Base-by-base conservation (phyloP, 2,888 invertebrate genomes). In the Megastigmus dorsalis region DNA sequence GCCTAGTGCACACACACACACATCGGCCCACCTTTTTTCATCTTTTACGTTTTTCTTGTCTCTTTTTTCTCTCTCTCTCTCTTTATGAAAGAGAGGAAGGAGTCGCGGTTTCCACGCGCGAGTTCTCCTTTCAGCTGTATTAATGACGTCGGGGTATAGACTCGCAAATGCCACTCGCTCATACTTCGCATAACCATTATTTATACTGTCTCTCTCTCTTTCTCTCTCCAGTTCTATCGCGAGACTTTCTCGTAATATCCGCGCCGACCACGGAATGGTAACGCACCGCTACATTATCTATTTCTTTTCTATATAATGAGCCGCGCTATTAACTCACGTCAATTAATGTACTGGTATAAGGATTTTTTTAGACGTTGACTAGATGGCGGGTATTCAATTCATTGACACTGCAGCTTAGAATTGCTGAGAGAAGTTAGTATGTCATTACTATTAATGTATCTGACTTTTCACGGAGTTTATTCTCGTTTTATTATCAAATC, bases 141-240 rank as follows among this genome's bases (percentile, higher is more conserved):
- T 75, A 75, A 75, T 70, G 74, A 65, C 62, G 62, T 69, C 54
- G 65, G 55, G 62, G 45, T 57, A 68, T 68, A 59, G 74, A 69
- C 63, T 63, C 48, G 59, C 65, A 48, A 63, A 78, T 65, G 55
- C 52, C 38, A 60, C 59, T 77, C 77, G 76, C 77, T 73, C 65
- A 75, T 78, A 78, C 71, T 79, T 74, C 70, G 77, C 76, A 72
- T 71, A 60, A 76, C 73, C 79, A 79, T 81, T 81, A 80, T 80
- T 79, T 79, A 79, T 79, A 55, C 60, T 48, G 60, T 62, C 66
- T 54, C 20, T 26, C 15, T 54, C 30, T 33, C 52, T 48, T 45
- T 28, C 26, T 38, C n/a, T 20, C 3, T 41, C 41, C 33, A 6
- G 36, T 30, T 9, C 10, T 54, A 26, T 48, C 20, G 9, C 26